Conservation (phyloP, 2,797 vertebrate species). For the Scolopax rusticola region DNA sequence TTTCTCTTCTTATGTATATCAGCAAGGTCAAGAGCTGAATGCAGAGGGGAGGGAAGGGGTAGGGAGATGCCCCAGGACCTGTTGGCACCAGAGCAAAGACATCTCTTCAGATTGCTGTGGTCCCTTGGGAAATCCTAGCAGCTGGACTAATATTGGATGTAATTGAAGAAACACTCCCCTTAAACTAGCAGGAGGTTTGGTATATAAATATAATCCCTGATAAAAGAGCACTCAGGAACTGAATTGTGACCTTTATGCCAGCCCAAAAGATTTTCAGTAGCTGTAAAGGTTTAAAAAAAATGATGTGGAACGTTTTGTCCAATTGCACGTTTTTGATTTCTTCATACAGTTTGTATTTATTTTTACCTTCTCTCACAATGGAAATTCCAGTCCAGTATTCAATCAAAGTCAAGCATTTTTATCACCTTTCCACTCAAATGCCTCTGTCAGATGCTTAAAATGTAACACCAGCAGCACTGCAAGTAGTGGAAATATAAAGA, state of each 20-base stretch:
- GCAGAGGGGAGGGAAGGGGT: background rate
- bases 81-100: background rate
- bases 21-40: background rate
- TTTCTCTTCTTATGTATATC: background rate
- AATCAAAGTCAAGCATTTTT: conserved; percentile 34
- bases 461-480: background rate
- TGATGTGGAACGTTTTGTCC: background rate
- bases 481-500: background rate
- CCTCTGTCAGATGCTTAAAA: conserved; percentile 8
- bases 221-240: background rate
- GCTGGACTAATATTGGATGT: background rate
- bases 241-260: conserved; percentile 15
- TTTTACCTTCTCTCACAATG: background rate
- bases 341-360: conserved; percentile 15
- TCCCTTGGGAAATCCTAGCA: background rate
- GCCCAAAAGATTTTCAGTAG: background rate
- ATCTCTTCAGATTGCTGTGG: background rate
- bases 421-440: background rate
- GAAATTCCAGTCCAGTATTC: conserved; percentile 16
- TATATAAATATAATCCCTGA: background rate
- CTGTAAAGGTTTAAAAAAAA: background rate
- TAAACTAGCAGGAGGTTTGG: background rate
- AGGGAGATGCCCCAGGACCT: background rate
- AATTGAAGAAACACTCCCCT: background rate
- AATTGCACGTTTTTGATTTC: background rate